A percentile compares a stretch with the other conserved stretches of the same genome.
These are phyloP conservation scores for Phylloscopus trochiloides DNA, from an alignment of 2,113 vertebrate species.

Conservation along the genomic window DNA sequence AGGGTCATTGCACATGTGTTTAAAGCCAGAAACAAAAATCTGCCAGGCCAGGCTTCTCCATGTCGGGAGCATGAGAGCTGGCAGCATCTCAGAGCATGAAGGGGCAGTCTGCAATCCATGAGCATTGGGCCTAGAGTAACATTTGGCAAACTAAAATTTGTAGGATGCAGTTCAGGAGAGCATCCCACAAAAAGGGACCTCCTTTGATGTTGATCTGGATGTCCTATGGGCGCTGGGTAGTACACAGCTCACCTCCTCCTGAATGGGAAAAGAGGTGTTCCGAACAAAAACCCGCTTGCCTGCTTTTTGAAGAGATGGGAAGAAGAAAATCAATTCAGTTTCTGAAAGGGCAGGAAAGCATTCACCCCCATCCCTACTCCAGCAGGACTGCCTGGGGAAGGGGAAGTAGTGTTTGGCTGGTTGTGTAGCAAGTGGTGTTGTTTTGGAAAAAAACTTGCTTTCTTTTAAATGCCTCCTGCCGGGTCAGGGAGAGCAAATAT, in stretches of 20 bases:
- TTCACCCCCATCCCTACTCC: fast-evolving
- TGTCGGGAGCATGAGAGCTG: background rate
- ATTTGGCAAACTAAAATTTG: background rate
- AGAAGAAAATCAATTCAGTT: background rate
- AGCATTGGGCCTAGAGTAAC: background rate
- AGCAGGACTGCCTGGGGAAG: background rate
- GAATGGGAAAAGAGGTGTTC: background rate
- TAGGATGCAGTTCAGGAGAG: background rate
- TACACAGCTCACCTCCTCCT: background rate
- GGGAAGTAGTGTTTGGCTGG: background rate
- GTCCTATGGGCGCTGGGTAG: fast-evolving
- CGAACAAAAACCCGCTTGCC: background rate
- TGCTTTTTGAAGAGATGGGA: background rate
- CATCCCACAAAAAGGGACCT: fast-evolving
- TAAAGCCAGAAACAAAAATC: background rate
- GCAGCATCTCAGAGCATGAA: background rate
- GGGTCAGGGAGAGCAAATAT: background rate
- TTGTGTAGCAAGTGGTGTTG: fast-evolving
- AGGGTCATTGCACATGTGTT: background rate
- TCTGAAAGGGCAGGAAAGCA: background rate
- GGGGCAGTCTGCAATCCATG: background rate
- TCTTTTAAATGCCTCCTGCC: background rate
- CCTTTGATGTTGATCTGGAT: background rate
- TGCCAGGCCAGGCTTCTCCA: background rate
- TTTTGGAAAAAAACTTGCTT: background rate